Evolutionary conservation across 2,888 invertebrate genomes (phyloP).

Genomic region (Portevinia maculata): DNA sequence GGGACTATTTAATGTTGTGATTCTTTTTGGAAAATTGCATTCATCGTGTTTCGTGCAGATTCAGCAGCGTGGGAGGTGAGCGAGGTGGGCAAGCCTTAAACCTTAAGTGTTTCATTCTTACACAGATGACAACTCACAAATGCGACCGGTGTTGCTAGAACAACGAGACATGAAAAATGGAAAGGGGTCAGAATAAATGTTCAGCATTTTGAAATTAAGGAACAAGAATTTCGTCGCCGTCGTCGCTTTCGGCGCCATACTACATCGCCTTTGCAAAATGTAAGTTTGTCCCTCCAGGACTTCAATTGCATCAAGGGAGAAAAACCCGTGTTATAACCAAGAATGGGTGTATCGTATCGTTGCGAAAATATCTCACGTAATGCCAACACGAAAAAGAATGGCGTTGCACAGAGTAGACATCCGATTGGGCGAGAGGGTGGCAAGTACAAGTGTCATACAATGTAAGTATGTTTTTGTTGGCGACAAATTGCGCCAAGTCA

Average conservation of each 20-base stretch:
- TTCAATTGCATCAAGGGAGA: constrained; percentile 12
- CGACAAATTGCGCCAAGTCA: constrained; percentile 55
- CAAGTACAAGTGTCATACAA: constrained; percentile 45
- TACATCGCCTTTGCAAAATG: constrained; percentile 16
- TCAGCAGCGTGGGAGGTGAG: neutral
- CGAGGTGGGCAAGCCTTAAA: neutral
- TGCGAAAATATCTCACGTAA: constrained; percentile 67
- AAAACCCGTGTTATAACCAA: neutral
- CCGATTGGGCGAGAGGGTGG: constrained; percentile 63
- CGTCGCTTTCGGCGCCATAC: constrained; percentile 16
- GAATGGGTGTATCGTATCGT: constrained; percentile 36
- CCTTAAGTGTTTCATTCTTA: constrained; percentile 40
- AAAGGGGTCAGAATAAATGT: constrained; percentile 60
- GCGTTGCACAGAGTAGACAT: constrained; percentile 38
- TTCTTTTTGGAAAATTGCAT: constrained; percentile 57
- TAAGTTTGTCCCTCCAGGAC: constrained; percentile 41
- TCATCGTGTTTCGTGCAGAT: constrained; percentile 27
- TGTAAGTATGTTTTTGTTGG: constrained; percentile 42
- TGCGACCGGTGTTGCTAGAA: constrained; percentile 19
- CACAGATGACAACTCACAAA: constrained; percentile 61
- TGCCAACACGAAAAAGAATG: constrained; percentile 53
- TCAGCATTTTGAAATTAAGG: constrained; percentile 65
- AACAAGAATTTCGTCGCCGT: constrained; percentile 43
- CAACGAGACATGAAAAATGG: constrained; percentile 49
- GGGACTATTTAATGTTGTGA: constrained; percentile 4